Conservation (phyloP, 92 coral and sea anemone species). For the Phymanthus crucifer region DNA sequence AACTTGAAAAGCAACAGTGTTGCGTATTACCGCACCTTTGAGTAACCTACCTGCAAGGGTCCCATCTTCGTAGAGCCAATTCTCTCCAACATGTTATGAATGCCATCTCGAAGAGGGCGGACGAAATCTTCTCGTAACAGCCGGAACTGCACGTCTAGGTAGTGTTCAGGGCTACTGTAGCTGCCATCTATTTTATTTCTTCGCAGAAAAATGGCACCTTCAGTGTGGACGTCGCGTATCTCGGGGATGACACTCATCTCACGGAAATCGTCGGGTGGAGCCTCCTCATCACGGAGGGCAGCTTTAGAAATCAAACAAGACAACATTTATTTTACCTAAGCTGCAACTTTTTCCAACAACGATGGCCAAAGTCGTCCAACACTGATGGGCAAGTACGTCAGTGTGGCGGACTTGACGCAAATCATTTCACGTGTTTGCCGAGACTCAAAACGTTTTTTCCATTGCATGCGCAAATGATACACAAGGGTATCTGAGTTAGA, state of each 20-base stretch:
- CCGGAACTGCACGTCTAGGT: slow-evolving; percentile 94
- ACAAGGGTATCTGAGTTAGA: no score
- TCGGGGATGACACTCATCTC: slow-evolving; percentile 74
- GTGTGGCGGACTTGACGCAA: no score
- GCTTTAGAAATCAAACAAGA: slow-evolving; percentile 27
- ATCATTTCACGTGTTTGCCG: no score
- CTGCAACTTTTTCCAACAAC: no score
- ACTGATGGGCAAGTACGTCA: no score
- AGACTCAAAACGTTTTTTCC: no score
- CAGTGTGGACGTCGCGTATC: slow-evolving; percentile 65
- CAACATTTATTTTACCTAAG: neutral
- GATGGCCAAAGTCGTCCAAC: no score
- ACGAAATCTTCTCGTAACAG: slow-evolving; percentile 91
- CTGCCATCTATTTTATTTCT: slow-evolving; percentile 78
- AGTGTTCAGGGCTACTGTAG: slow-evolving; percentile 72
- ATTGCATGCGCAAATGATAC: no score
- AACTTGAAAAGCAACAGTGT: no score
- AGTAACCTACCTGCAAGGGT: slow-evolving; percentile 17
- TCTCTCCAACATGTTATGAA: slow-evolving; percentile 48
- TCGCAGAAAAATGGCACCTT: slow-evolving; percentile 61
- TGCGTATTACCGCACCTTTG: neutral
- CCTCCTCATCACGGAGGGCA: slow-evolving; percentile 38
- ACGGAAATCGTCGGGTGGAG: slow-evolving; percentile 91
- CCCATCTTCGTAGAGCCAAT: slow-evolving; percentile 34
- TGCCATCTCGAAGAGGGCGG: slow-evolving; percentile 87